A percentile compares a stretch with the other conserved stretches of the same genome.
Evolutionary conservation across 1,140 invertebrate genomes (phyloP).

Genomic region (Hesperophylax magnus): DNA sequence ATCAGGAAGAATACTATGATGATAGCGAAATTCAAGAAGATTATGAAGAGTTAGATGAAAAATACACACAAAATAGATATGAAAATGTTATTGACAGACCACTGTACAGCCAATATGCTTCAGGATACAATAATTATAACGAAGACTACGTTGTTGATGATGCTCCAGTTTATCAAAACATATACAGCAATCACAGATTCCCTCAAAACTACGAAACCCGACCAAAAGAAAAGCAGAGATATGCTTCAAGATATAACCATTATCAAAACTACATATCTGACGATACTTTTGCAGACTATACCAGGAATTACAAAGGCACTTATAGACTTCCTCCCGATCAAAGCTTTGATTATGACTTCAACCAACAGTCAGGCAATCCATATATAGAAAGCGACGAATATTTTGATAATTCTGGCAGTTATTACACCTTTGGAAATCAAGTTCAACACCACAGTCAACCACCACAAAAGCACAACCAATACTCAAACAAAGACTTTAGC

Average conservation of each 20-base stretch:
- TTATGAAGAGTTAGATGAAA: slow-evolving; percentile 8
- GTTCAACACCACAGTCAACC: neutral
- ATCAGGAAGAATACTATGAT: slow-evolving; percentile 40
- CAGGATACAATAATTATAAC: slow-evolving; percentile 47
- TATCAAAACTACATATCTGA: slow-evolving; percentile 48
- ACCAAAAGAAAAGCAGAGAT: slow-evolving; percentile 33
- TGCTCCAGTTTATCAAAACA: neutral
- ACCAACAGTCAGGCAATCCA: neutral
- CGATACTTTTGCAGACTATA: slow-evolving; percentile 15
- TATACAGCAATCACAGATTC: slow-evolving; percentile 3
- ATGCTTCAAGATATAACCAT: slow-evolving; percentile 44
- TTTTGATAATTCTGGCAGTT: slow-evolving; percentile 2
- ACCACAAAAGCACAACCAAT: neutral
- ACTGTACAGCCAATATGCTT: slow-evolving; percentile 42
- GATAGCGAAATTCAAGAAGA: slow-evolving; percentile 16
- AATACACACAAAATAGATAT: neutral
- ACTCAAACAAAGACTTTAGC: slow-evolving; percentile 22
- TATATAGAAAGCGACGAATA: slow-evolving; percentile 9
- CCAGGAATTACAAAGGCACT: neutral
- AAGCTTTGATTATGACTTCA: slow-evolving; percentile 23
- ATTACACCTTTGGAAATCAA: neutral
- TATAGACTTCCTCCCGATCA: neutral
- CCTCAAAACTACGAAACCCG: neutral
- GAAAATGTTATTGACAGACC: slow-evolving; percentile 11
- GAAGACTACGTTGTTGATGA: neutral